Evolutionary conservation across 1,140 invertebrate species (phyloP).

Genomic region (Lethocerus indicus): DNA sequence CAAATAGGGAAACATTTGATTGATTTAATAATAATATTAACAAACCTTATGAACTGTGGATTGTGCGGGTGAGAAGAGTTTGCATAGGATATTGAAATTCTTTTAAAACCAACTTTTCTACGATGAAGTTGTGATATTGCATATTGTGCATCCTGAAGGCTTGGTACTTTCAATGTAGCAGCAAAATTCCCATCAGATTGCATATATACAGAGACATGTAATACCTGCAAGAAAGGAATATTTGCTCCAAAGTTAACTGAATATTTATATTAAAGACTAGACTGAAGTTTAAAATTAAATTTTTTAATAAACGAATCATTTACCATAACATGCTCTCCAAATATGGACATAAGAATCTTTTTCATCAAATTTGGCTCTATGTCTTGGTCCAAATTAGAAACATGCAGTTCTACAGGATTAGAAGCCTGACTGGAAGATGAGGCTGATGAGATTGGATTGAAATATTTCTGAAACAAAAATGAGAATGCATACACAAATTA

Average conservation of each 20-base stretch:
- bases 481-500: too few species aligned
- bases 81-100: slow-evolving; percentile 60
- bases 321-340: slow-evolving; percentile 52
- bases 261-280: neutral
- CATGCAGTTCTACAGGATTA: slow-evolving; percentile 42
- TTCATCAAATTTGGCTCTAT: slow-evolving; percentile 53
- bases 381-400: slow-evolving; percentile 60
- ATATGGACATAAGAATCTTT: slow-evolving; percentile 41
- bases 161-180: slow-evolving; percentile 45
- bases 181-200: slow-evolving; percentile 50
- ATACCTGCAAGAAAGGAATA: slow-evolving; percentile 30
- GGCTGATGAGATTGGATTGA: slow-evolving; percentile 17
- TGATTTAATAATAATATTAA: neutral
- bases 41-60: slow-evolving; percentile 44
- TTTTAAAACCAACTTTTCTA: slow-evolving; percentile 63
- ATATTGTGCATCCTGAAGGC: slow-evolving; percentile 52
- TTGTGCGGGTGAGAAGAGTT: slow-evolving; percentile 39
- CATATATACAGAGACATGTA: slow-evolving; percentile 42
- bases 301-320: slow-evolving; percentile 8
- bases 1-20: neutral
- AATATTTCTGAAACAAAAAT: slow-evolving; percentile 15
- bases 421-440: neutral
- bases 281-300: neutral
- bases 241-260: neutral
- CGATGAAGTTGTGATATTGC: slow-evolving; percentile 69